Conservation (phyloP, 2,888 invertebrate genomes). For the Megamerina dolium region DNA sequence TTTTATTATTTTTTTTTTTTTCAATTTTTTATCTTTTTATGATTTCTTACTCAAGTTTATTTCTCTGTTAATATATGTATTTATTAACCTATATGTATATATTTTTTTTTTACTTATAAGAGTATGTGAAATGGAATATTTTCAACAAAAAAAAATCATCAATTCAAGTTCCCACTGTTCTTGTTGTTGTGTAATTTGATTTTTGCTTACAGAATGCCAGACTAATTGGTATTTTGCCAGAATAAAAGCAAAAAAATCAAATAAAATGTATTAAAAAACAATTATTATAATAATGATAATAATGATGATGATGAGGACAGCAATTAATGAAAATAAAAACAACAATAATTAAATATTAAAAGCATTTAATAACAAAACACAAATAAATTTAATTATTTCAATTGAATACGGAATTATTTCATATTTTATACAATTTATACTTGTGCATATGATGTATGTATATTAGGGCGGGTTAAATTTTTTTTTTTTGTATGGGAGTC, state of each 20-base stretch:
- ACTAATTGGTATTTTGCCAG: constrained; percentile 6
- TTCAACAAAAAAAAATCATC: no score
- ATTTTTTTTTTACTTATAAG: constrained; percentile 1
- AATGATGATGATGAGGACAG: constrained; percentile 3
- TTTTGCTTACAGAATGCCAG: constrained; percentile 5
- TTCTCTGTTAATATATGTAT: not conserved
- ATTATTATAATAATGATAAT: constrained; percentile 1
- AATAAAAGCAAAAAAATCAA: constrained; percentile 3
- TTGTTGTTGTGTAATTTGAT: constrained; percentile 1
- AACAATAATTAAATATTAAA: not conserved
- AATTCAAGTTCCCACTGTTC: not conserved
- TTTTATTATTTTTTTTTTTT: not conserved
- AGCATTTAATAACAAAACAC: no score
- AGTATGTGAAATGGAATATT: no score
- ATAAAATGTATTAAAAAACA: no score
- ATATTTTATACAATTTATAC: no score
- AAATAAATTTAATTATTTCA: no score
- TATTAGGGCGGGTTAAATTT: no score
- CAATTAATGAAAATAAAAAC: not conserved
- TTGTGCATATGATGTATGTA: no score
- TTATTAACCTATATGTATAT: not conserved
- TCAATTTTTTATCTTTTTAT: not conserved
- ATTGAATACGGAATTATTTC: no score
- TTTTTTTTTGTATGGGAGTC: no score
- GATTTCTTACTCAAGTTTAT: not conserved